These are phyloP conservation scores for Odiellus spinosus DNA, from an alignment of 2,888 invertebrate species.

Conservation along the genomic window DNA sequence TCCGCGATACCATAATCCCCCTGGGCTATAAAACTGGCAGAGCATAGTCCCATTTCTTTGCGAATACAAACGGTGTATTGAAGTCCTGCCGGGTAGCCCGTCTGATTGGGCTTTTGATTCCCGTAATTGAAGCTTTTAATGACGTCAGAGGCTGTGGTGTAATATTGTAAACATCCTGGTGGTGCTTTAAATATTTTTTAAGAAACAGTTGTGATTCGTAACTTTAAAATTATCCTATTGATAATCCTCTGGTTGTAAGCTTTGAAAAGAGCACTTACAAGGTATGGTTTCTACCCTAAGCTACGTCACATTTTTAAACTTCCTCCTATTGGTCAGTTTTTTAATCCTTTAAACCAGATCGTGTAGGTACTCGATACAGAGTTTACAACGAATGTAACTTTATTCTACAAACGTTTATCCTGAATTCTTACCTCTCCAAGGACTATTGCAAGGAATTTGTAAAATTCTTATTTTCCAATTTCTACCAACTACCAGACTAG, in stretches of 20 bases:
- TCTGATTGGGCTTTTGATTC: conserved; percentile 6
- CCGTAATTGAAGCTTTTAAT: conserved; percentile 73
- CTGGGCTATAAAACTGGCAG: conserved; percentile 34
- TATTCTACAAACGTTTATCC: too few species aligned
- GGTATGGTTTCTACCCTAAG: neutral
- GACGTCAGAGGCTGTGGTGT: conserved; percentile 61
- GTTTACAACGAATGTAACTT: too few species aligned
- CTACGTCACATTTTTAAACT: neutral
- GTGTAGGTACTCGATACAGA: too few species aligned
- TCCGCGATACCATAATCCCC: conserved; percentile 8
- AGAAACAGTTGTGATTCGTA: too few species aligned
- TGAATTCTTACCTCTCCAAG: conserved; percentile 9
- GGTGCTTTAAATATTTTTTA: conserved; percentile 13
- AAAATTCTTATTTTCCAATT: conserved; percentile 19
- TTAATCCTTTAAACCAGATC: too few species aligned
- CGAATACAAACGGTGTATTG: conserved; percentile 74
- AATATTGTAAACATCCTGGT: conserved; percentile 51
- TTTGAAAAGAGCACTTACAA: neutral
- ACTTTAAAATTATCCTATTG: too few species aligned
- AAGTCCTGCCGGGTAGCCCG: conserved; percentile 33
- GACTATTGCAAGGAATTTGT: conserved; percentile 18
- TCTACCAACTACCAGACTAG: conserved; percentile 4
- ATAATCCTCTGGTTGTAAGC: too few species aligned
- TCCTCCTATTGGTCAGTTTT: too few species aligned
- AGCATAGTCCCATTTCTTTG: conserved; percentile 70